phyloP scores from a whole-genome alignment of 2,113 vertebrate species.

The Crypturellus undulatus region DNA sequence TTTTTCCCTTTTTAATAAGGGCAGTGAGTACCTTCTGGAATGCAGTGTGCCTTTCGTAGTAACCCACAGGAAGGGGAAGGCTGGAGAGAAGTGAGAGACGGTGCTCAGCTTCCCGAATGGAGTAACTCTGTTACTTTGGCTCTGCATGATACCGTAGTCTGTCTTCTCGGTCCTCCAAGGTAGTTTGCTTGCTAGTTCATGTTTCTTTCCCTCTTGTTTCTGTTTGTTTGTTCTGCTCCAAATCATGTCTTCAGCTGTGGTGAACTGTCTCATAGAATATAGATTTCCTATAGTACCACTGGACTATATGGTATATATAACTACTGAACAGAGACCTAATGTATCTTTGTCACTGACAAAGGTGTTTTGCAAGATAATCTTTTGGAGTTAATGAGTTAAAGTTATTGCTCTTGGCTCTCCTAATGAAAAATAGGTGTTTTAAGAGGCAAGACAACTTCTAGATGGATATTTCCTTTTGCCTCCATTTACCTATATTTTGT shows the following conservation, averaged over 20 bases:
- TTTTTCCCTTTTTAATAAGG: no score
- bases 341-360: not conserved
- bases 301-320: not conserved
- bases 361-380: constrained; percentile 33
- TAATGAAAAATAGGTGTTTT: constrained; percentile 8
- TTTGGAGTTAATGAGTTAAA: not conserved
- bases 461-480: not conserved
- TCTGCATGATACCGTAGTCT: not conserved
- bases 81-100: not conserved
- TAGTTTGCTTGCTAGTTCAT: not conserved
- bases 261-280: not conserved
- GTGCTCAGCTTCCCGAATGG: not conserved
- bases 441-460: not conserved
- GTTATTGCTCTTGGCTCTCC: not conserved
- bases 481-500: not conserved
- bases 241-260: not conserved
- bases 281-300: constrained; percentile 17
- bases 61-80: not conserved
- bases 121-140: not conserved
- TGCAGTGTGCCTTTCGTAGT: not conserved
- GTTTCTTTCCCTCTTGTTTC: not conserved
- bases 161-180: not conserved
- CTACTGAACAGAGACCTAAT: not conserved
- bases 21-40: not conserved
- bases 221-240: not conserved